These are phyloP conservation scores for Pangasianodon hypophthalmus DNA, from an alignment of 2,113 vertebrate genomes.

Conservation along the genomic window DNA sequence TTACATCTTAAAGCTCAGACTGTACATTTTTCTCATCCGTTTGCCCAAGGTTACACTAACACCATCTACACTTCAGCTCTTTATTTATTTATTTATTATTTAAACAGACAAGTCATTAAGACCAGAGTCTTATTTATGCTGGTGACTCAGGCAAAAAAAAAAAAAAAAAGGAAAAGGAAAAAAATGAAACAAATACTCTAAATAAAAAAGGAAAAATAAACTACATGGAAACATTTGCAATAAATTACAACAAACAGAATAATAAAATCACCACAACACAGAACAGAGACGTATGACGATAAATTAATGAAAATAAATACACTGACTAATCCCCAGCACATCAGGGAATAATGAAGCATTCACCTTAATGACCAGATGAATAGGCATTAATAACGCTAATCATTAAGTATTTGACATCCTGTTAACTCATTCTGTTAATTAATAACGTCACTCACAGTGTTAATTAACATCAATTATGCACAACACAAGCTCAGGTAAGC, in stretches of 20 bases:
- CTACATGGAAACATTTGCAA: background rate
- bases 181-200: background rate
- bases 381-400: background rate
- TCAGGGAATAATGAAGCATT: background rate
- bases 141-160: background rate
- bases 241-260: background rate
- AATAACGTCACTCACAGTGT: background rate
- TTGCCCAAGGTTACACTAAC: background rate
- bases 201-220: background rate
- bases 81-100: background rate
- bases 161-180: background rate
- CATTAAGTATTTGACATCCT: background rate
- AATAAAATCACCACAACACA: background rate
- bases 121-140: background rate
- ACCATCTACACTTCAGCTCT: background rate
- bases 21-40: background rate
- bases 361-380: background rate
- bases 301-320: background rate
- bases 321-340: background rate
- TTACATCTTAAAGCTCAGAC: background rate
- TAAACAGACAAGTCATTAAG: background rate
- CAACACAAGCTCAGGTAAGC: background rate
- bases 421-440: background rate
- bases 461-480: background rate
- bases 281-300: background rate